Evolutionary conservation across 1,140 invertebrate species (phyloP).

Genomic region (Drosophila funebris): DNA sequence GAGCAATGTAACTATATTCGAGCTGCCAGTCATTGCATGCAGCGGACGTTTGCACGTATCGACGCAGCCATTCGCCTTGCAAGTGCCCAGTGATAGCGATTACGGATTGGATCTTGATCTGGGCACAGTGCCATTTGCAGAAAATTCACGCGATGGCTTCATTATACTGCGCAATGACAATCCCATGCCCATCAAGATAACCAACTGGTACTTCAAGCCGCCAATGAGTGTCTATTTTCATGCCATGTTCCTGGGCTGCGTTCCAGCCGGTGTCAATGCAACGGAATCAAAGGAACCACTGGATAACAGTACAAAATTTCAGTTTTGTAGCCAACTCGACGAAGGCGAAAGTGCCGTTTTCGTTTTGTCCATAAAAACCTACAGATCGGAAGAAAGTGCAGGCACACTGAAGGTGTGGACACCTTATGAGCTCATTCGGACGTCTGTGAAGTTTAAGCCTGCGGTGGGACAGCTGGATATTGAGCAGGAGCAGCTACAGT

Average conservation of each 20-base stretch:
- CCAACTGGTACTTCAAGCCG: conserved; percentile 70
- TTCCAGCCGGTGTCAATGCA: background rate
- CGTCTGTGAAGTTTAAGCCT: conserved; percentile 87
- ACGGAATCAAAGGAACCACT: background rate
- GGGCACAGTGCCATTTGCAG: conserved; percentile 70
- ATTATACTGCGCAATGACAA: conserved; percentile 75
- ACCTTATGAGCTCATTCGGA: conserved; percentile 88
- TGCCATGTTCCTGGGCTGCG: conserved; percentile 61
- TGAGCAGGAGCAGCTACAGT: conserved; percentile 87
- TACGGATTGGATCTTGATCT: conserved; percentile 61
- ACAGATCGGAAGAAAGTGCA: conserved; percentile 88
- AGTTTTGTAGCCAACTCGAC: conserved; percentile 47
- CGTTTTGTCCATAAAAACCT: conserved; percentile 88
- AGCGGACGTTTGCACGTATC: conserved; percentile 65
- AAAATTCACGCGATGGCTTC: conserved; percentile 65
- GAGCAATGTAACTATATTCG: conserved; percentile 68
- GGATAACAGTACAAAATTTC: conserved; percentile 39
- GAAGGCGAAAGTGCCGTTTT: conserved; percentile 87
- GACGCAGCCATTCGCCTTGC: conserved; percentile 51
- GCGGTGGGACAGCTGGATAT: conserved; percentile 86
- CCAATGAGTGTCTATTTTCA: conserved; percentile 66
- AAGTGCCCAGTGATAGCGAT: conserved; percentile 6
- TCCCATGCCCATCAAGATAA: conserved; percentile 71
- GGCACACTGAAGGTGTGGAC: conserved; percentile 90
- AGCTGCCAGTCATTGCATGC: conserved; percentile 65